These are phyloP conservation scores for Eristalis pertinax DNA, from an alignment of 2,888 invertebrate species.

Conservation along the genomic window DNA sequence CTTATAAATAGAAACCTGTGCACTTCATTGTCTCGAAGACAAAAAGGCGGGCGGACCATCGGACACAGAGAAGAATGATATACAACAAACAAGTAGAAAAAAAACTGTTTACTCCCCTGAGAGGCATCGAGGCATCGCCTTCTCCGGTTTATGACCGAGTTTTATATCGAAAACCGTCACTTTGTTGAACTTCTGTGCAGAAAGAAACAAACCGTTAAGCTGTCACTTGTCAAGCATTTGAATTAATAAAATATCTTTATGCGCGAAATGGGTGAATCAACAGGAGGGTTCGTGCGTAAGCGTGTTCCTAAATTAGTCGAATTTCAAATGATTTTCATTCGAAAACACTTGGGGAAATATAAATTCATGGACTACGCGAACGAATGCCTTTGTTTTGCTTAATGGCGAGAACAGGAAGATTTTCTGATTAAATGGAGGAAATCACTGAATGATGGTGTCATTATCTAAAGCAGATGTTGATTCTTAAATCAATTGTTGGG, in stretches of 20 bases:
- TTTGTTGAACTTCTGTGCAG: not conserved
- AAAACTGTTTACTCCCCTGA: not conserved
- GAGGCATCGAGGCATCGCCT: not conserved
- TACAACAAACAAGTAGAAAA: too few relatives aligned
- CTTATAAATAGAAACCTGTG: conserved; percentile 32
- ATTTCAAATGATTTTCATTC: not conserved
- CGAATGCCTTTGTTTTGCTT: not conserved
- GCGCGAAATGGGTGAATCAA: not conserved
- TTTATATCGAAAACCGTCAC: not conserved
- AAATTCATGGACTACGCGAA: not conserved
- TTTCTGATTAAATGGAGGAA: not conserved
- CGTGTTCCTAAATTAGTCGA: not conserved
- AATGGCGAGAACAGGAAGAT: too few relatives aligned
- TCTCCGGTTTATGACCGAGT: not conserved
- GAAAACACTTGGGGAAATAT: not conserved
- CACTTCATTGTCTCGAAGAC: not conserved
- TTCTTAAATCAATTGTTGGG: not conserved
- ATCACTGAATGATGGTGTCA: not conserved
- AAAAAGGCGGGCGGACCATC: not conserved
- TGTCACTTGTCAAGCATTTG: not conserved
- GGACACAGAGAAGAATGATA: not conserved
- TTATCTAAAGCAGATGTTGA: not conserved
- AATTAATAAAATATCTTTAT: not conserved
- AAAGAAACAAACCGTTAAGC: not conserved
- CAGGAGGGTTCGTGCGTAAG: not conserved